Percentiles rank a stretch among this genome's conserved stretches.
Evolutionary conservation across 2,113 vertebrate genomes (phyloP).

Genomic region (Petrocephalus microphthalmus): DNA sequence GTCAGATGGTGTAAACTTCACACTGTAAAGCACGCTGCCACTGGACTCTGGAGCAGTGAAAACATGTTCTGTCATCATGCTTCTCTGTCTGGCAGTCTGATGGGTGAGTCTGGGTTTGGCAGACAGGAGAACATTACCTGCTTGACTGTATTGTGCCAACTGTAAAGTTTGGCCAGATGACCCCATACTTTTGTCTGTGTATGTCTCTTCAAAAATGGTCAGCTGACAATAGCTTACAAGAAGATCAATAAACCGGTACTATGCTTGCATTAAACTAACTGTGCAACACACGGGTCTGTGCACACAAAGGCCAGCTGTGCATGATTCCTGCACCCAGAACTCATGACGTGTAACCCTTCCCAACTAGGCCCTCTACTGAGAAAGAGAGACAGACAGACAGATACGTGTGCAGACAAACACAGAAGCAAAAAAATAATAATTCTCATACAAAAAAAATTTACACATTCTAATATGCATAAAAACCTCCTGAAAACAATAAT

Average conservation of each 20-base stretch:
- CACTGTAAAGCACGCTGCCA: too few species aligned
- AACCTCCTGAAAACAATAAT: neutral
- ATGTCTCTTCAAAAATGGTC: neutral
- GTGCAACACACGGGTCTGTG: neutral
- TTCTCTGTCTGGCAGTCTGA: too few species aligned
- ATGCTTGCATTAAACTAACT: constrained; percentile 14
- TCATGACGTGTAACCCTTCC: neutral
- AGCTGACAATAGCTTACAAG: constrained; percentile 4
- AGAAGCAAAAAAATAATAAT: neutral
- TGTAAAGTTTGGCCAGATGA: neutral
- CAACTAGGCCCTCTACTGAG: neutral
- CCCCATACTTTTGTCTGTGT: neutral
- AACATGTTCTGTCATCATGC: neutral
- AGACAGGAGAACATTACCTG: neutral
- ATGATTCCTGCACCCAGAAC: neutral
- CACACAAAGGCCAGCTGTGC: neutral
- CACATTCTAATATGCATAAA: neutral
- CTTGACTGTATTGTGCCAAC: neutral
- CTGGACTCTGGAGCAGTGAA: too few species aligned
- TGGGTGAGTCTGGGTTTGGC: neutral
- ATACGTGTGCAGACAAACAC: neutral
- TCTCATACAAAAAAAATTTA: neutral
- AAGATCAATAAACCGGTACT: constrained; percentile 28
- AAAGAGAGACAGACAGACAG: neutral
- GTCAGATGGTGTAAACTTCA: too few species aligned